Evolutionary conservation across 1,140 invertebrate genomes (phyloP), one percentile per base, ranked within the genome.

Genomic region (Pristionchus pacificus): DNA sequence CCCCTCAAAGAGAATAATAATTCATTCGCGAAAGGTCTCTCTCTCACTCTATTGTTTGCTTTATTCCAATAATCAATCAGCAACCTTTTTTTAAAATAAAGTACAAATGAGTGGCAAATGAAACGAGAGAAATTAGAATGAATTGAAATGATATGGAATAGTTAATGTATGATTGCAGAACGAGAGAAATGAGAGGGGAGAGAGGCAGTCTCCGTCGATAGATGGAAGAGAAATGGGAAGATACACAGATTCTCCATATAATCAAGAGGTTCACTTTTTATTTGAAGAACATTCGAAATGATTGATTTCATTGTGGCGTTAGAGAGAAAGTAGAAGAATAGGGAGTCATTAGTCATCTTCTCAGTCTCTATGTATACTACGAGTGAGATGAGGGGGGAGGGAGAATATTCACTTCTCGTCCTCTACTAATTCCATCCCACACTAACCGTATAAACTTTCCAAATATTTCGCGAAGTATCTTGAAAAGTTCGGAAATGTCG

Each of bases 231-330:
- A 49, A 19, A 49, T 49, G 38, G 38, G 38, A 49, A 6, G 38
- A 49, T 19, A 49, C 19, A 19, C 38, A 49, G 38, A 49, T 19
- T 49, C 38, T 49, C 38, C 38, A 49, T 49, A 10, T 19, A 49
- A 49, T 49, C 38, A 49, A 49, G 38, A 49, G 38, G 38, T 49
- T n/a, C n/a, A n/a, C n/a, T n/a, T n/a, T n/a, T n/a, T n/a, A n/a
- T n/a, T n/a, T n/a, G n/a, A n/a, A n/a, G n/a, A n/a, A n/a, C 38
- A 49, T 6, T 49, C 38, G 6, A 49, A 49, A 6, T 10, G 38
- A 49, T 49, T 49, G 19, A 6, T 49, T 6, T 49, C 19, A 49
- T 49, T 49, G 38, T 10, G 38, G 6, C 6, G 38, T 49, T 6
- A 49, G 19, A 49, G 38, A 19, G 38, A n/a, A n/a, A n/a, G n/a